Evolutionary conservation across 2,888 invertebrate species (phyloP), one percentile per base, ranked within the genome.

Genomic region (Lingula anatina): DNA sequence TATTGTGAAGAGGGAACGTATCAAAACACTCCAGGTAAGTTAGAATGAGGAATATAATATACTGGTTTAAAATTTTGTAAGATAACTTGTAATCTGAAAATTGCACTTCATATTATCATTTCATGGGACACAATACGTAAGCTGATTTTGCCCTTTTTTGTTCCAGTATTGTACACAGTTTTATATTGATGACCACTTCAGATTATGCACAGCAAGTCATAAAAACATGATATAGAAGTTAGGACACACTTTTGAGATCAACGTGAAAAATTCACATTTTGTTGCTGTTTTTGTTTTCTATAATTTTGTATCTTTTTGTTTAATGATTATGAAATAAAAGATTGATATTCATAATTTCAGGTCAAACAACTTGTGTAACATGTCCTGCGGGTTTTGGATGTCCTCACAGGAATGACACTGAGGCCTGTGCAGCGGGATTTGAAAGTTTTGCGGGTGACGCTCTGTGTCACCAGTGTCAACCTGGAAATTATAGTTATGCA

Each of bases 351-450:
- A 15, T 7, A 20, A 44, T 44, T 51, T 12, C 44, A 67, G 68
- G 62, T 48, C 65, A 62, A 53, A 56, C 59, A 5, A 27, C 57
- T 1, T 70, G 70, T 51, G 47, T 45, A 5, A 49, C 57, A 46
- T 70, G 70, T 51, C 69, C 70, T 3, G 62, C 60, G 3, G 69
- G 69, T 12, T 53, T 51, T 24, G 59, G 57, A 26, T 70, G 70
- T 55, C 62, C 65, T 5, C 55, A 56, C 50, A 54, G 53, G 5
- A 57, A 54, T 18, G 45, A 59, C 9, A 56, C 62, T 1, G 53
- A 56, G 3, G 40, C 41, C 5, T 70, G 71, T 56, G 27, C 41
- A 3, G 56, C 63, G 1, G 70, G 70, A 9, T 50, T 47, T 26
- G 64, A 59, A 53, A 66, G 66, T 42, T 57, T 55, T 1, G 28